phyloP scores from a whole-genome alignment of 2,888 invertebrate species.

The Oligia strigilis region DNA sequence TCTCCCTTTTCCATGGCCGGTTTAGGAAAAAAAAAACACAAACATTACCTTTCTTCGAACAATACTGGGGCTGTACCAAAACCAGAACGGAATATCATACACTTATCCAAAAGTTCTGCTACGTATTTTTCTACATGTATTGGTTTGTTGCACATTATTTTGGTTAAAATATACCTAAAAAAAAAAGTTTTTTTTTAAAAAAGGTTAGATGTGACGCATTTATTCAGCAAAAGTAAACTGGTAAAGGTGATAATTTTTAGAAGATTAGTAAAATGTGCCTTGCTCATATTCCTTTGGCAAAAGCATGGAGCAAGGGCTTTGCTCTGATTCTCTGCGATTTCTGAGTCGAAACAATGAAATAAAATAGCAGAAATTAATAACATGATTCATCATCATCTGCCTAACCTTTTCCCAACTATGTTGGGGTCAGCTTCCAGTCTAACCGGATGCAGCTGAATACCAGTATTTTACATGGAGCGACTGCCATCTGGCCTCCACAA shows the following conservation, averaged over 20 bases:
- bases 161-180: constrained; percentile 69
- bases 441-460: too few relatives aligned
- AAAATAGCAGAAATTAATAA: not conserved
- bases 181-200: not conserved
- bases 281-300: not conserved
- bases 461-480: too few relatives aligned
- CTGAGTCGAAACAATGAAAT: not conserved
- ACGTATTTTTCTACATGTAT: constrained; percentile 75
- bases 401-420: too few relatives aligned
- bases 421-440: too few relatives aligned
- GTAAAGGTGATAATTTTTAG: not conserved
- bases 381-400: too few relatives aligned
- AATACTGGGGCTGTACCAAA: constrained; percentile 82
- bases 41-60: constrained; percentile 79
- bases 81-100: constrained; percentile 85
- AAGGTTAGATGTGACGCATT: not conserved
- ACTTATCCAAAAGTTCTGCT: constrained; percentile 80
- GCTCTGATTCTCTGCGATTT: not conserved
- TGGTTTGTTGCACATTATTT: constrained; percentile 77
- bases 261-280: not conserved
- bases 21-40: not conserved
- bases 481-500: too few relatives aligned
- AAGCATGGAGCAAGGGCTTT: not conserved
- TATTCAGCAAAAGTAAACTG: too few relatives aligned
- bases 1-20: too few relatives aligned